Conservation (phyloP, 37 sponge, comb jelly and placozoan species). For the Mnemiopsis leidyi region DNA sequence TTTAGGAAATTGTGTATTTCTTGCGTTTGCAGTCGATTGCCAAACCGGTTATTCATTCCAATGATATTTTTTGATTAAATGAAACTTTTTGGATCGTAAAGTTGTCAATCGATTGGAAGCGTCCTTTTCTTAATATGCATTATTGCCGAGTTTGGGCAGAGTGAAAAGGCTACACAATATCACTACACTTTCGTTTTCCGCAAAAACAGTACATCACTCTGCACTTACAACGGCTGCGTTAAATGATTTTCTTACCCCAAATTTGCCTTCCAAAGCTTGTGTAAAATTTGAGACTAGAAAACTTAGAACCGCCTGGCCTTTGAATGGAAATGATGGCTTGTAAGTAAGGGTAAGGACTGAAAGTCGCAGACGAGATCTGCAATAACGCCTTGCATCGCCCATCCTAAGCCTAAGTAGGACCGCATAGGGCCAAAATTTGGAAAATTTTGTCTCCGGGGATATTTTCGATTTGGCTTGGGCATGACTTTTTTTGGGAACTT, state of each 20-base stretch:
- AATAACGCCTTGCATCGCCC: conserved; percentile 35
- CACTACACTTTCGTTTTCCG: background rate
- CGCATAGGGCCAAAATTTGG: conserved; percentile 64
- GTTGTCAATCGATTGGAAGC: conserved; percentile 20
- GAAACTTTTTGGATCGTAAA: background rate
- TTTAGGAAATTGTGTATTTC: background rate
- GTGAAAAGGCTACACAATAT: conserved; percentile 30
- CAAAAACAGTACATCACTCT: background rate
- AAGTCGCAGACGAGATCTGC: conserved; percentile 31
- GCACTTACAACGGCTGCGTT: conserved; percentile 34
- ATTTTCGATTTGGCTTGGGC: background rate
- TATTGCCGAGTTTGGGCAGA: conserved; percentile 9
- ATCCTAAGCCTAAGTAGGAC: conserved; percentile 41
- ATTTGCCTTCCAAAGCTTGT: background rate
- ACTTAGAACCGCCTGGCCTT: background rate
- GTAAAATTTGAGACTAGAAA: background rate
- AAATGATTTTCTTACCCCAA: background rate
- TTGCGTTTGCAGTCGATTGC: background rate
- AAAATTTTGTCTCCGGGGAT: conserved; percentile 30
- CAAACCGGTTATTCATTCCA: background rate
- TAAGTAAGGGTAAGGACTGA: conserved; percentile 31
- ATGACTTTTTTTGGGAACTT: background rate
- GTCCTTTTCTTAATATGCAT: background rate
- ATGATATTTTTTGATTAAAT: background rate
- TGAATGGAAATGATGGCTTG: background rate